phyloP scores from a whole-genome alignment of 2,888 invertebrate species.

The Drosophila aldrichi region DNA sequence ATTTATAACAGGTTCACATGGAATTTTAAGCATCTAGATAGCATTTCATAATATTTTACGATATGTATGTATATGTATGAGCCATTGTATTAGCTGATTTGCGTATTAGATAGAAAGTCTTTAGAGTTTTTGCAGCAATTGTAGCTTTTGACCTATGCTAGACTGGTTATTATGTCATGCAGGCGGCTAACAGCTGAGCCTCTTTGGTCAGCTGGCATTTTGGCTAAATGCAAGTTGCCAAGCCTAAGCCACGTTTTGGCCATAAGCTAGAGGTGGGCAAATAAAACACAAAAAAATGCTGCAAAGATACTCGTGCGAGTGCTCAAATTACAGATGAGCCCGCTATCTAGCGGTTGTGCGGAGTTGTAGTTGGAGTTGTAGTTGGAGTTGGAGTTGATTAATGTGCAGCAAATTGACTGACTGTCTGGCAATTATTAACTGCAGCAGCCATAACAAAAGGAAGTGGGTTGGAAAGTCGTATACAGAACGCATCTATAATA shows the following conservation, averaged over 20 bases:
- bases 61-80: not conserved
- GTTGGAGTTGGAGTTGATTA: conserved; percentile 39
- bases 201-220: conserved; percentile 49
- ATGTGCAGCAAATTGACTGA: conserved; percentile 52
- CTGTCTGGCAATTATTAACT: conserved; percentile 51
- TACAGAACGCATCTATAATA: conserved; percentile 62
- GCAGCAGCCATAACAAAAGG: conserved; percentile 55
- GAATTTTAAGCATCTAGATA: not conserved
- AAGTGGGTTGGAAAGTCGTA: conserved; percentile 66
- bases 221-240: conserved; percentile 20
- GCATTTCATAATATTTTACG: conserved; percentile 5
- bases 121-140: conserved; percentile 1
- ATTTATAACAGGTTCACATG: conserved; percentile 10
- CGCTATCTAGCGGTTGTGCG: conserved; percentile 41
- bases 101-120: conserved; percentile 8
- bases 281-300: not conserved
- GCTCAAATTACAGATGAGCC: conserved; percentile 55
- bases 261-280: conserved; percentile 13
- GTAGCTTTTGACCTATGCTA: conserved; percentile 54
- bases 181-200: conserved; percentile 16
- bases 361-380: conserved; percentile 1
- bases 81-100: conserved; percentile 10
- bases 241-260: conserved; percentile 53
- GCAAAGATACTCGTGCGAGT: conserved; percentile 43
- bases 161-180: conserved; percentile 59